Evolutionary conservation across 2,888 invertebrate genomes (phyloP), one percentile per base, ranked within the genome.

Genomic region (Charanyca ferruginea): DNA sequence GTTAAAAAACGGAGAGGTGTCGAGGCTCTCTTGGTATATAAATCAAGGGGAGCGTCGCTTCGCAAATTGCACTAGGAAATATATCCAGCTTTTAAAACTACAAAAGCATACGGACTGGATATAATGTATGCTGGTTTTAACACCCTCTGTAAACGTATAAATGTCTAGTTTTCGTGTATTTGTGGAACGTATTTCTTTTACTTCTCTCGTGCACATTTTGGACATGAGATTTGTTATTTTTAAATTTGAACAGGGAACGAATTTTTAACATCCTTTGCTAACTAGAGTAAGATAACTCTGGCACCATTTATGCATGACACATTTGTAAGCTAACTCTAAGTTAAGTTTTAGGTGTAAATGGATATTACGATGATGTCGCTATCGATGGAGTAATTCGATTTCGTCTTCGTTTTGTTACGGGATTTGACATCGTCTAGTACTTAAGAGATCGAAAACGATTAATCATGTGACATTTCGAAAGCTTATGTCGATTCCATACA

Each of bases 1-100:
- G 73, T 73, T 57, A 63, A 77, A 76, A 76, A 77, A 62, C 55
- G 42, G 49, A 38, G 69, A 62, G 73, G 69, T 60, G 73, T 73
- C 66, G n/a, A 9, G 23, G 22, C 45, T 58, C 49, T 48, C 58
- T 78, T 47, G 63, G 75, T 68, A 23, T 61, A 66, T 78, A 78
- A 78, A 78, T 78, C 78, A 78, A 41, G 44, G 38, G 45, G 41
- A 62, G 42, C 75, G 72, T 45, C 51, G 77, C 71, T 65, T 75
- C 53, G 66, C 68, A 76, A 78, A 68, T 78, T 78, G 73, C 52
- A 54, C 66, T 57, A 4, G 60, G 54, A 76, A 78, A 78, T 78
- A 61, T 68, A 73, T 55, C 54, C 54, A 54, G 78, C 49, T 78
- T 78, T 78, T 66, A 69, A 76, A 68, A 64, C 61, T 71, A 75